A percentile compares a stretch with the other conserved stretches of the same genome.
These are phyloP conservation scores for Bombyx mandarina DNA, from an alignment of 1,140 invertebrate genomes.

Conservation along the genomic window DNA sequence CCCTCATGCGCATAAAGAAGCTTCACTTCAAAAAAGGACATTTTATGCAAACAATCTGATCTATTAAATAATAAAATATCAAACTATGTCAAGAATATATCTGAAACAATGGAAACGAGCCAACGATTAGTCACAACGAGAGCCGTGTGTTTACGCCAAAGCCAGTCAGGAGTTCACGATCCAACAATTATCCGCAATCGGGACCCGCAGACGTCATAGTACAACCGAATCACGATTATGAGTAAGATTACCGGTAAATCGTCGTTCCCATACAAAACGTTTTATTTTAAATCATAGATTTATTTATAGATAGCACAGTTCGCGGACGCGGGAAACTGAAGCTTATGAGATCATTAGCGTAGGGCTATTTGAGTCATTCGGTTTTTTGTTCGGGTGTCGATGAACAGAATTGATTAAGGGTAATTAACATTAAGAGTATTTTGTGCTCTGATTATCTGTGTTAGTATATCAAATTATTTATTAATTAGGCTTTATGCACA, in stretches of 20 bases:
- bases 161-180: slow-evolving; percentile 12
- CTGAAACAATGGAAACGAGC: slow-evolving; percentile 24
- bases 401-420: too few relatives aligned
- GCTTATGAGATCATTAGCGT: slow-evolving; percentile 1
- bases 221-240: slow-evolving; percentile 16
- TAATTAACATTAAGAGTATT: too few relatives aligned
- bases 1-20: too few relatives aligned
- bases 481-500: too few relatives aligned
- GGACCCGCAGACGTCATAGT: slow-evolving; percentile 13
- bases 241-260: slow-evolving; percentile 12
- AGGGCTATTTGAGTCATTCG: neutral
- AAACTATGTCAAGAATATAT: too few relatives aligned
- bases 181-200: slow-evolving; percentile 17
- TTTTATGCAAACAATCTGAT: too few relatives aligned
- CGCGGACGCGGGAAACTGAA: slow-evolving; percentile 1
- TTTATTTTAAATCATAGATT: slow-evolving; percentile 6
- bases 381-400: too few relatives aligned
- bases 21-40: too few relatives aligned
- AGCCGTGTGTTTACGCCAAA: slow-evolving; percentile 21
- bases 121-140: slow-evolving; percentile 24
- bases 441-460: too few relatives aligned
- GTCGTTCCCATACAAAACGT: slow-evolving; percentile 10
- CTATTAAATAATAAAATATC: too few relatives aligned
- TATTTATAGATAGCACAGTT: slow-evolving; percentile 3
- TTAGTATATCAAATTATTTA: too few relatives aligned